Evolutionary conservation across 2,888 invertebrate genomes (phyloP), one percentile per base, ranked within the genome.

Genomic region (Crepidodera aurea): DNA sequence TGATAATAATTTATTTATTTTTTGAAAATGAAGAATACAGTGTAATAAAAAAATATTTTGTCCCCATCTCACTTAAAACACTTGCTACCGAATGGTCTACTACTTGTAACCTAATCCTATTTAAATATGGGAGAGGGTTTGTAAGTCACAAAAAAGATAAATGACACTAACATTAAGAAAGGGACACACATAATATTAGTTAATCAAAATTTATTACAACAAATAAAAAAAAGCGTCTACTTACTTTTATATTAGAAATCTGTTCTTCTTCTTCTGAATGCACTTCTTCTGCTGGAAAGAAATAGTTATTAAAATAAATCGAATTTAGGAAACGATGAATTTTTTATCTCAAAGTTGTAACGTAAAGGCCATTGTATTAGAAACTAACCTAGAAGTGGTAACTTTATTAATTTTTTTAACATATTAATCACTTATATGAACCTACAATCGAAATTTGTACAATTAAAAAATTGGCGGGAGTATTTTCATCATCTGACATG

Each of bases 171-270:
- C 60, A 57, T 50, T 53, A 62, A 56, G n/a, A 46, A 60, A 39
- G 55, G 40, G 51, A 34, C 40, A 64, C 63, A 65, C 66, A 57
- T 61, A 60, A 48, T 58, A 64, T 66, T 69, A 64, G 67, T 69
- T 15, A 51, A 57, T 34, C 37, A 39, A 32, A 12, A 51, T 44
- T 25, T 44, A 48, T 32, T 15, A 46, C 40, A 15, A 22, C 37
- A 32, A 22, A 59, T 1, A 55, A 46, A 27, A 18, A 32, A 39
- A 18, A 27, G 34, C 19, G n/a, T 46, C 8, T 48, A 73, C 75
- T 75, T 71, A 76, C 76, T 68, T 72, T 71, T 37, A 75, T 65
- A 69, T 72, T 70, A 29, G 75, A 71, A 62, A 71, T 69, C 64
- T 73, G 72, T 55, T 51, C 66, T 32, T 65, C 66, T 53, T 68